These are phyloP conservation scores for Drosophila buzzatii DNA, from an alignment of 2,888 invertebrate genomes.

Conservation along the genomic window DNA sequence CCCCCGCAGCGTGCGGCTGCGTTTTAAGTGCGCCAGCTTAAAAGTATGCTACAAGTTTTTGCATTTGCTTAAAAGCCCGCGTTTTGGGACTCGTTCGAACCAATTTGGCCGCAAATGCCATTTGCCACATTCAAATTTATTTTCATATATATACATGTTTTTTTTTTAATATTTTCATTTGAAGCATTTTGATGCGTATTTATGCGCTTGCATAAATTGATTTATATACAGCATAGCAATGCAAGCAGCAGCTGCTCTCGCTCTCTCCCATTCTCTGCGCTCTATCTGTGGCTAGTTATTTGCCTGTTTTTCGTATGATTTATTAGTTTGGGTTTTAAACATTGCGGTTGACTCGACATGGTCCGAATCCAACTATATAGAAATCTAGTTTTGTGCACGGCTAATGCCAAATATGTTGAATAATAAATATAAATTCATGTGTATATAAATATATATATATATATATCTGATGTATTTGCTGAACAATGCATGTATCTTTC, in stretches of 20 bases:
- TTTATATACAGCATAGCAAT: conserved; percentile 51
- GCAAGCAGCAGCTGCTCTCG: conserved; percentile 37
- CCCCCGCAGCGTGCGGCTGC: conserved; percentile 13
- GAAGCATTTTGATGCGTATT: conserved; percentile 49
- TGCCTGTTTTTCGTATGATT: conserved; percentile 72
- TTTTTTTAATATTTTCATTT: conserved; percentile 1
- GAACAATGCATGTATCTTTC: conserved; percentile 54
- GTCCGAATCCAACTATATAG: background rate
- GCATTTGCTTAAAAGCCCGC: conserved; percentile 75
- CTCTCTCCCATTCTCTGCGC: background rate
- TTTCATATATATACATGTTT: background rate
- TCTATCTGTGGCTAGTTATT: conserved; percentile 31
- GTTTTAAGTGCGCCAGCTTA: conserved; percentile 62
- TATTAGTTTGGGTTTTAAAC: conserved; percentile 74
- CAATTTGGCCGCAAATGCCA: conserved; percentile 51
- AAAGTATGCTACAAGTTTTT: conserved; percentile 75
- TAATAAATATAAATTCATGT: conserved; percentile 71
- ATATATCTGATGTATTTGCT: conserved; percentile 65
- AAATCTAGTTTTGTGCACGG: conserved; percentile 19
- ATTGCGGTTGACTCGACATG: conserved; percentile 62
- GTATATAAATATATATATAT: conserved; percentile 8
- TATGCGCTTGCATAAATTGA: conserved; percentile 74
- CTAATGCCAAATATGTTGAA: conserved; percentile 72
- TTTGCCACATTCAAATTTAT: conserved; percentile 39
- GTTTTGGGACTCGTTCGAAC: conserved; percentile 53